Conservation (phyloP, 2,113 vertebrate genomes). For the Bufo gargarizans region DNA sequence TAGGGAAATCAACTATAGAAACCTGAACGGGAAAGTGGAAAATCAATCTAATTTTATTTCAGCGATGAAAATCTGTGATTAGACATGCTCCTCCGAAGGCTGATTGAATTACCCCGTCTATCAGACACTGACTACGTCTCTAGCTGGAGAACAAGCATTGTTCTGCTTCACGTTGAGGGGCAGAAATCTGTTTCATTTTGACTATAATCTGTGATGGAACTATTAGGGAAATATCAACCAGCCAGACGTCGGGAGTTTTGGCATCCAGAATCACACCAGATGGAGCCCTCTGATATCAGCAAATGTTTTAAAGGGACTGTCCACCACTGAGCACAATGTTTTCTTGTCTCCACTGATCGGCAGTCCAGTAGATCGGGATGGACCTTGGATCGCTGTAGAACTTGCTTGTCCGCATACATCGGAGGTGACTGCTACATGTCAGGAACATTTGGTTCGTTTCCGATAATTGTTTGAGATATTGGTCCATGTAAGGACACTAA, state of each 20-base stretch:
- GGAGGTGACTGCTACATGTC: too few species aligned
- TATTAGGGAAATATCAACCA: neutral
- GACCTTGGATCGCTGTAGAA: too few species aligned
- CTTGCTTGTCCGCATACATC: too few species aligned
- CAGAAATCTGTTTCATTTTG: conserved; percentile 12
- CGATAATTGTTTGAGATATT: too few species aligned
- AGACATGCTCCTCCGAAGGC: neutral
- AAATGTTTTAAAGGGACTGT: neutral
- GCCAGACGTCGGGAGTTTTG: neutral
- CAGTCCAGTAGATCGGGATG: too few species aligned
- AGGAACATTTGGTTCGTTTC: too few species aligned
- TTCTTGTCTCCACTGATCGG: too few species aligned
- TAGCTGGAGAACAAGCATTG: neutral
- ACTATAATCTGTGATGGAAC: neutral
- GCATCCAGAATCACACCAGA: neutral
- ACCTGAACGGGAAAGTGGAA: conserved; percentile 18
- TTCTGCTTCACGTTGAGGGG: neutral
- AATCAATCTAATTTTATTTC: conserved; percentile 35
- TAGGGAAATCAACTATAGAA: conserved; percentile 12
- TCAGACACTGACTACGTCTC: neutral
- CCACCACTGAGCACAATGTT: neutral
- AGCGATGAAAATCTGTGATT: conserved; percentile 26
- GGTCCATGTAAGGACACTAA: too few species aligned
- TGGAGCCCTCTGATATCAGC: neutral
- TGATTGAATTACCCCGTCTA: conserved; percentile 9